These are phyloP conservation scores for Trisateles emortualis DNA, from an alignment of 2,888 invertebrate genomes.

Conservation along the genomic window DNA sequence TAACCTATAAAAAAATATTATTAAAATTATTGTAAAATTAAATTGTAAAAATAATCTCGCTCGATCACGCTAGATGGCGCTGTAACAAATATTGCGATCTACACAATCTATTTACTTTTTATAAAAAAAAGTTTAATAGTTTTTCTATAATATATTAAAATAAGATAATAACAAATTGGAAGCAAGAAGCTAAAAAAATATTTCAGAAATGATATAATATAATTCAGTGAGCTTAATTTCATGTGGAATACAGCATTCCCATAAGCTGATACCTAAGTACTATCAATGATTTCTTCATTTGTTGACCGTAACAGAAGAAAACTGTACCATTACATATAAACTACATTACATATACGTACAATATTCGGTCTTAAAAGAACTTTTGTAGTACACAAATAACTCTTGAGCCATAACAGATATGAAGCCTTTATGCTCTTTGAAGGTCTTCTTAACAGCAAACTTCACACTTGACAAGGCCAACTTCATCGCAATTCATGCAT, in stretches of 20 bases:
- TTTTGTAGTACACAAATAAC: not conserved
- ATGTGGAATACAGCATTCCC: not conserved
- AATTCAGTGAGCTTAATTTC: not conserved
- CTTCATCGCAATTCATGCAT: constrained; percentile 98
- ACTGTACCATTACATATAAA: not conserved
- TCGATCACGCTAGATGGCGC: constrained; percentile 18
- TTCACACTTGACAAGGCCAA: constrained; percentile 96
- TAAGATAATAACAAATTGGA: not conserved
- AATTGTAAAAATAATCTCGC: constrained; percentile 15
- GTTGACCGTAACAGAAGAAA: not conserved
- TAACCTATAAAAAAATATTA: constrained; percentile 4
- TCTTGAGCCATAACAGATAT: not conserved
- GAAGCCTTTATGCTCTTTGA: not conserved
- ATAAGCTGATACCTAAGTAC: not conserved
- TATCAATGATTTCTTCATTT: not conserved
- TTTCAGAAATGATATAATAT: not conserved
- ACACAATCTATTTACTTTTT: not conserved
- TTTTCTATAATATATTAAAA: not conserved
- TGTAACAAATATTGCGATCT: constrained; percentile 3
- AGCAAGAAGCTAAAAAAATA: not conserved
- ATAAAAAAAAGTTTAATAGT: not conserved
- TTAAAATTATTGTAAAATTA: not conserved
- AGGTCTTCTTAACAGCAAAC: constrained; percentile 88
- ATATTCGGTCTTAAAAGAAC: constrained; percentile 1
- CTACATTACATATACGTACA: not conserved